Conservation (phyloP, 2,888 invertebrate species). For the Adineta ricciae region DNA sequence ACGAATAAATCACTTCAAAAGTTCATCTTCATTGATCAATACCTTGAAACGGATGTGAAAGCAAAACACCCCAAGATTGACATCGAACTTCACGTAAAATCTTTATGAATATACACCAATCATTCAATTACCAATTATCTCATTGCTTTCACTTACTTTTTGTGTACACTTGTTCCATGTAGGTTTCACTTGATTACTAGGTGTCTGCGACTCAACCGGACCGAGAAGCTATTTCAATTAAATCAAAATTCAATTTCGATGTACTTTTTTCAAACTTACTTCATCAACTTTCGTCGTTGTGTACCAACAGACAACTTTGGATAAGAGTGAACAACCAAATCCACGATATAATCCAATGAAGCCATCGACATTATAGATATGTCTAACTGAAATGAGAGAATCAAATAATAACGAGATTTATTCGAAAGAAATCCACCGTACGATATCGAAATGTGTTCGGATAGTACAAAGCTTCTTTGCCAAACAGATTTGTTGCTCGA, state of each 20-base stretch:
- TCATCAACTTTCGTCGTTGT: conserved; percentile 10
- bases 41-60: conserved; percentile 68
- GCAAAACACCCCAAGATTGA: conserved; percentile 62
- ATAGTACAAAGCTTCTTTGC: conserved; percentile 27
- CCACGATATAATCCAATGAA: conserved; percentile 32
- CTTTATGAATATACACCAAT: neutral
- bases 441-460: conserved; percentile 30
- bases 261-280: neutral
- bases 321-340: conserved; percentile 24
- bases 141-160: neutral
- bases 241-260: neutral
- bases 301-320: conserved; percentile 7
- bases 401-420: too few relatives aligned
- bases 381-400: conserved; percentile 5
- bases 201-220: neutral
- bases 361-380: conserved; percentile 32
- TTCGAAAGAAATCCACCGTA: too few relatives aligned
- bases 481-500: conserved; percentile 27
- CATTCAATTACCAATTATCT: neutral
- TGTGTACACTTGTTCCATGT: conserved; percentile 14
- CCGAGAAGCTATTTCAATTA: neutral
- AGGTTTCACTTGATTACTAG: neutral
- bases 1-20: neutral
- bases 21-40: too few relatives aligned
- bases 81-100: conserved; percentile 58